A percentile compares a stretch with the other conserved stretches of the same genome.
phyloP scores from a whole-genome alignment of 2,797 vertebrate species.

The Salarias fasciatus region DNA sequence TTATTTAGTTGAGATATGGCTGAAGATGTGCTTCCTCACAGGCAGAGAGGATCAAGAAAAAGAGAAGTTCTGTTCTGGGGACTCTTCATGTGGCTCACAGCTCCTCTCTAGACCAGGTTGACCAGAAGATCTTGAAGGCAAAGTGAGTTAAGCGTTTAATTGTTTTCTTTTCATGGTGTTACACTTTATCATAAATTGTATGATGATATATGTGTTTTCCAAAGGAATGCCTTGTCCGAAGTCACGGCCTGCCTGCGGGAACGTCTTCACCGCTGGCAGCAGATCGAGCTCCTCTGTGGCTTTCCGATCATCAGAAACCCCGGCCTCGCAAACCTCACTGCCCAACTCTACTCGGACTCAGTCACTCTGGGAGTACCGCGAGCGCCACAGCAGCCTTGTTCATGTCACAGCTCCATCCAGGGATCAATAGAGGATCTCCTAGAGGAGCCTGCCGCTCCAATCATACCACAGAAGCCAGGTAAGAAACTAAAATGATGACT shows the following conservation, averaged over 20 bases:
- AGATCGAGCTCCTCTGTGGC: conserved; percentile 94
- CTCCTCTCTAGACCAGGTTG: conserved; percentile 96
- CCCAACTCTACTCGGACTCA: conserved; percentile 93
- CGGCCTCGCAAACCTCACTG: conserved; percentile 90
- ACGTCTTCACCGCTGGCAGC: conserved; percentile 96
- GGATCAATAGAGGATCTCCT: conserved; percentile 90
- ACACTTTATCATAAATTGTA: background rate
- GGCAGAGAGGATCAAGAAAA: conserved; percentile 99
- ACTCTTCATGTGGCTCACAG: conserved; percentile 97
- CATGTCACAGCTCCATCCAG: conserved; percentile 66
- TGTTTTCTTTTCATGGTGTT: no score
- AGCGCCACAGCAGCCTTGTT: conserved; percentile 87
- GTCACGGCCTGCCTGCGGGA: conserved; percentile 94
- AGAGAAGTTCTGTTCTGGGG: conserved; percentile 94
- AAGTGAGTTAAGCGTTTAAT: conserved; percentile 85
- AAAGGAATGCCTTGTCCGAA: conserved; percentile 93
- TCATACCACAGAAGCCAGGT: conserved; percentile 88
- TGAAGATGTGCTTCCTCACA: conserved; percentile 54
- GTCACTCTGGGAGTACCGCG: conserved; percentile 88
- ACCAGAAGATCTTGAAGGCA: conserved; percentile 97
- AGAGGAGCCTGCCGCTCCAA: conserved; percentile 88
- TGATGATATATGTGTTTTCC: conserved; percentile 1
- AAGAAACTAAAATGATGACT: conserved; percentile 2
- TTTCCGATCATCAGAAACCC: conserved; percentile 94
- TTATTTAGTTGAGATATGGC: no score